Evolutionary conservation across 2,888 invertebrate species (phyloP).

Genomic region (Dione juno): DNA sequence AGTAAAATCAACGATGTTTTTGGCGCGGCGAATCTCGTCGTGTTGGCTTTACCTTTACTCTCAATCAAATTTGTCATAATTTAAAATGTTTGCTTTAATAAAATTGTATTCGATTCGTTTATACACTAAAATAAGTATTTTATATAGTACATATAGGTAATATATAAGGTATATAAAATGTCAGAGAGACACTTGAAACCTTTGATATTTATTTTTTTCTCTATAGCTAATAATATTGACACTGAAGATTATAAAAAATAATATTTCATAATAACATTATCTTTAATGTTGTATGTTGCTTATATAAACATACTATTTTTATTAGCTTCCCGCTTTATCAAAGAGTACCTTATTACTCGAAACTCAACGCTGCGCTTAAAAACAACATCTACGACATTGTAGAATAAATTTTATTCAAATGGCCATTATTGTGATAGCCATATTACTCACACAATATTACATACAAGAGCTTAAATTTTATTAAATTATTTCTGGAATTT

Average conservation of each 20-base stretch:
- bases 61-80: slow-evolving; percentile 25
- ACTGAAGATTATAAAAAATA: not conserved
- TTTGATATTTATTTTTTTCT: slow-evolving; percentile 7
- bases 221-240: not conserved
- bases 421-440: no score
- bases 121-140: not conserved
- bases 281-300: not conserved
- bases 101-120: not conserved
- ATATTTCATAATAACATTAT: not conserved
- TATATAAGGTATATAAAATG: not conserved
- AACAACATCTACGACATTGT: no score
- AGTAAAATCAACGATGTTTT: slow-evolving; percentile 15
- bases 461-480: no score
- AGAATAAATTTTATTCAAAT: no score
- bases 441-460: no score
- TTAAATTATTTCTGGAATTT: no score
- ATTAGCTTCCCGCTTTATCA: no score
- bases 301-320: not conserved
- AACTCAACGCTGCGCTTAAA: no score
- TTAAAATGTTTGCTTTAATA: slow-evolving; percentile 19
- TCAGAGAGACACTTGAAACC: not conserved
- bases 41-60: slow-evolving; percentile 16
- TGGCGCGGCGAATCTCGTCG: not conserved
- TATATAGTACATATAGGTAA: not conserved
- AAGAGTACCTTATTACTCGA: no score